Evolutionary conservation across 1,140 invertebrate genomes (phyloP).

Genomic region (Latrodectus geometricus): DNA sequence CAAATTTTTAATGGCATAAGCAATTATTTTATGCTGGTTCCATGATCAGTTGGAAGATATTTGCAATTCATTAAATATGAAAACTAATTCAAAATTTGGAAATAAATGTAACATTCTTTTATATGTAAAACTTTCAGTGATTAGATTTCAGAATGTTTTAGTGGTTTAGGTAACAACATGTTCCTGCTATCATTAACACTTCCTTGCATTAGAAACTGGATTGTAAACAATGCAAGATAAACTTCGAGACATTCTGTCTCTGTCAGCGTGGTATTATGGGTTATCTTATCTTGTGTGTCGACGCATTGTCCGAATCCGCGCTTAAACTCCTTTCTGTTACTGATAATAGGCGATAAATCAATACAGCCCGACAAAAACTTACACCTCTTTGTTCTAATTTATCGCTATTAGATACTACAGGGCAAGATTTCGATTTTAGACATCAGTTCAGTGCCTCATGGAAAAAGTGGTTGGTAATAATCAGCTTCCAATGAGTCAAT

Average conservation of each 20-base stretch:
- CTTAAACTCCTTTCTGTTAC: conserved; percentile 32
- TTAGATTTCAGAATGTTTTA: background rate
- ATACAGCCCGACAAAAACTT: conserved; percentile 42
- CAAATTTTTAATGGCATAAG: too few species aligned
- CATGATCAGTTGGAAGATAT: too few species aligned
- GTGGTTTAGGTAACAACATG: background rate
- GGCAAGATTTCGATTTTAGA: background rate
- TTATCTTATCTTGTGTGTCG: conserved; percentile 35
- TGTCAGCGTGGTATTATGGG: conserved; percentile 43
- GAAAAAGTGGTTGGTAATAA: too few species aligned
- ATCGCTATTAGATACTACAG: conserved; percentile 53
- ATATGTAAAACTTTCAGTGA: too few species aligned
- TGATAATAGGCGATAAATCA: conserved; percentile 51
- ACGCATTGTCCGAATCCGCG: conserved; percentile 37
- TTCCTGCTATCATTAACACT: background rate
- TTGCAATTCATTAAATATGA: too few species aligned
- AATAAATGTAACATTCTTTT: too few species aligned
- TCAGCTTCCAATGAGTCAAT: too few species aligned
- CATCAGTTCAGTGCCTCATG: too few species aligned
- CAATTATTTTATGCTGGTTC: too few species aligned
- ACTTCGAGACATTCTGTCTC: conserved; percentile 25
- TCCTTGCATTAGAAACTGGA: conserved; percentile 12
- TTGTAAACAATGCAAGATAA: conserved; percentile 51
- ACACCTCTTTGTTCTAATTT: conserved; percentile 51
- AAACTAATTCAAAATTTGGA: too few species aligned